Evolutionary conservation across 64 coral and sea anemone genomes (phyloP), one percentile per base, ranked within the genome.

Genomic region (Actinia tenebrosa): DNA sequence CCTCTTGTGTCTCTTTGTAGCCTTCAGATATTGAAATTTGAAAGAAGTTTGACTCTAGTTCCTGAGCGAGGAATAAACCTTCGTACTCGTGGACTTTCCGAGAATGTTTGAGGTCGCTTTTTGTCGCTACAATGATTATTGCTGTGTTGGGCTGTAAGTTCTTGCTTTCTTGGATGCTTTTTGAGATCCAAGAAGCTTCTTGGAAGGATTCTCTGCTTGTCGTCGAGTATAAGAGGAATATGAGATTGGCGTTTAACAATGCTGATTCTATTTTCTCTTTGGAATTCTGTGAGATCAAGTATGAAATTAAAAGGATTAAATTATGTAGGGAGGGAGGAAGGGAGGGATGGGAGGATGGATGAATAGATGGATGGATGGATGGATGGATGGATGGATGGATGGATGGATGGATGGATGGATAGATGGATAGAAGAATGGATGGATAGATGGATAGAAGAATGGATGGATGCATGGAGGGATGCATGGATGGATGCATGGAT

Each of bases 201-300:
- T 95, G 84, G 26, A 95, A 95, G 0, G 94, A 89, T 23, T 71
- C 69, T 8, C 90, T 89, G 61, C 91, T 89, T 42, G 68, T 92
- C n/a, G 89, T 88, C 7, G 94, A 91, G 71, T 92, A 95, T 30
- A 95, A 68, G 42, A 95, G 52, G 37, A 92, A 83, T 43, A 95
- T 89, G 59, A 95, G 69, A n/a, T 92, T 89, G 30, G 90, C 88
- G 4, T 78, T 86, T 16, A 80, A 71, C 7, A 89, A 72, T 30
- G 79, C 84, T 45, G 16, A 71, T 71, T 92, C 90, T 19, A 95
- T 86, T 30, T 95, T 95, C 14, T 89, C 88, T 2, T 80, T 88
- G 16, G 94, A 86, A 91, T 95, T 95, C 94, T 95, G 78, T 3
- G 80, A 47, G 84, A 78, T 8, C 68, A 16, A 71, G 17, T 71